Evolutionary conservation across 2,888 invertebrate species (phyloP), one percentile per base, ranked within the genome.

Genomic region (Apamea crenata): DNA sequence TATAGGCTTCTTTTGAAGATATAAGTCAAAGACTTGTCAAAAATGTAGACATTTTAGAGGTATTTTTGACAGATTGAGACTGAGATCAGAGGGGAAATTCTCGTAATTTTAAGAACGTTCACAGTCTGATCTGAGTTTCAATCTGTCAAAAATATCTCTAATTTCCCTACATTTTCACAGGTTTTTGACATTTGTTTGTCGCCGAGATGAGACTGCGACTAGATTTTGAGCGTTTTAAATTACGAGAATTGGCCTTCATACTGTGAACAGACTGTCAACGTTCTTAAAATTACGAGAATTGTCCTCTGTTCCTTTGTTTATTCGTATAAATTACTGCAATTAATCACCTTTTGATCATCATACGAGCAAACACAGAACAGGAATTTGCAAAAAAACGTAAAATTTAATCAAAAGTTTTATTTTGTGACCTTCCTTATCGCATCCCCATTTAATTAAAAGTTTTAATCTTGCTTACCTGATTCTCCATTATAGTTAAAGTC

Each of bases 401-500:
- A 56, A 25, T 1, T 53, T 2, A 56, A 56, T 56, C 56, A 1
- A 44, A 25, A 7, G 4, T 25, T 18, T 5, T 0, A 7, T 32
- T 14, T n/a, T 14, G 18, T 0, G 6, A 10, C 32, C 7, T 14
- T 16, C 25, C 10, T n/a, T 29, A 47, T 29, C 6, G 16, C 40
- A 66, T 32, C 10, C 16, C 2, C 16, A 50, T 25, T 61, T 66
- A 32, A 18, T 59, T 44, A 21, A 50, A 56, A 69, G 36, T 75
- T 59, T 59, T 50, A 40, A 44, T 21, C 12, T 40, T 18, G 4
- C 59, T 78, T 97, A 99, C 99, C 99, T 94, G 98, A 98, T 94
- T 98, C 98, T 69, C 98, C 98, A 91, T 98, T 98, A 96, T 99
- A 98, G 95, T 98, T 98, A 96, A 99, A 99, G 94, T 98, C 98